Conservation (phyloP, 2,113 vertebrate species). For the Pica pica region DNA sequence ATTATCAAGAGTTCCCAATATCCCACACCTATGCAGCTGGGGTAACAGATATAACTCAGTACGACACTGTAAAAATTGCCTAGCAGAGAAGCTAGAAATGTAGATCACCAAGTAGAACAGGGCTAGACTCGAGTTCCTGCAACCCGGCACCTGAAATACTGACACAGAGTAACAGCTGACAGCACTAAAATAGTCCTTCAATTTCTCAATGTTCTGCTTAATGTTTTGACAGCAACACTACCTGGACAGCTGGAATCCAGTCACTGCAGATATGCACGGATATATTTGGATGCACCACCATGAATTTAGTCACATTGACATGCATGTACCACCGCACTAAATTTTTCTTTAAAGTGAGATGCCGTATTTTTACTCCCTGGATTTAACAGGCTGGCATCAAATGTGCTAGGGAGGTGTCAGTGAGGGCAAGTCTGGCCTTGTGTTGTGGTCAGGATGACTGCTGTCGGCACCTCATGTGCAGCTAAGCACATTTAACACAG, state of each 20-base stretch:
- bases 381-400: background rate
- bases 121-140: background rate
- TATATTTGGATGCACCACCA: background rate
- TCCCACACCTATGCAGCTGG: background rate
- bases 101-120: rapidly evolving
- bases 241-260: background rate
- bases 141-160: background rate
- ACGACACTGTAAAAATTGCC: background rate
- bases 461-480: background rate
- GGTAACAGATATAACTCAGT: background rate
- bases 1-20: background rate
- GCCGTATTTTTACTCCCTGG: background rate
- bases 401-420: background rate
- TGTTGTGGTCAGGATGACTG: background rate
- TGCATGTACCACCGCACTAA: too few relatives aligned
- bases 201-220: background rate
- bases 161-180: background rate
- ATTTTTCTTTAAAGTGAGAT: background rate
- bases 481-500: background rate
- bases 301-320: background rate
- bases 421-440: background rate
- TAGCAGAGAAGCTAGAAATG: background rate
- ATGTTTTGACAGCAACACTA: background rate
- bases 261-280: background rate
- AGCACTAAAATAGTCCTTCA: background rate